Percentiles rank a stretch among this genome's conserved stretches.
phyloP scores from a whole-genome alignment of 2,888 invertebrate species.

The Nemoura dubitans region DNA sequence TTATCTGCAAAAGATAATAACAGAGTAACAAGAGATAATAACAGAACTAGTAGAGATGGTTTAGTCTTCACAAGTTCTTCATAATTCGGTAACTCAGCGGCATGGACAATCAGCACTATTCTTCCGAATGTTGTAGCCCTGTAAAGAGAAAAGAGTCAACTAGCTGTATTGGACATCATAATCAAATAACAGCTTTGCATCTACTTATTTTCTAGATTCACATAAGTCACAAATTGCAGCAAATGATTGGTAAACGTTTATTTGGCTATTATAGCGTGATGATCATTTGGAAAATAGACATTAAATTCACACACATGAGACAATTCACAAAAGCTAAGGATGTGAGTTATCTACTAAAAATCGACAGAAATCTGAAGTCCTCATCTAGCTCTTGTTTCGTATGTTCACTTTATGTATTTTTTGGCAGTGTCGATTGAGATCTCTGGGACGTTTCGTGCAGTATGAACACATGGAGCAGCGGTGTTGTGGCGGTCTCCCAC shows the following conservation, averaged over 20 bases:
- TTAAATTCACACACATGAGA: slow-evolving; percentile 1
- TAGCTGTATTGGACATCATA: not conserved
- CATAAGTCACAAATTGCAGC: not conserved
- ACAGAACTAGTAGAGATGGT: not conserved
- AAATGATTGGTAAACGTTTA: not conserved
- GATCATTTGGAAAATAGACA: slow-evolving; percentile 12
- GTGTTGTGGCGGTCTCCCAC: not conserved
- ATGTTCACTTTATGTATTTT: not conserved
- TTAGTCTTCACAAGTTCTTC: not conserved
- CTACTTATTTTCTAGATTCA: not conserved
- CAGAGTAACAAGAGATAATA: not conserved
- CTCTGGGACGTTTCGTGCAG: not conserved
- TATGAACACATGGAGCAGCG: not conserved
- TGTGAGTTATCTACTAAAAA: not conserved
- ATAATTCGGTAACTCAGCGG: not conserved
- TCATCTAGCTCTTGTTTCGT: not conserved
- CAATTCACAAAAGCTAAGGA: not conserved
- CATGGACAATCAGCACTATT: not conserved
- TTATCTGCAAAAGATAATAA: not conserved
- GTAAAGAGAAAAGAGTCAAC: not conserved
- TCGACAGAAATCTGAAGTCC: not conserved
- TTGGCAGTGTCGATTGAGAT: not conserved
- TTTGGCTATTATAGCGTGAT: not conserved
- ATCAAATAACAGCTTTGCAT: not conserved
- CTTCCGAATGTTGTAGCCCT: not conserved